Conservation (phyloP, 2,888 invertebrate genomes). For the Hypomecis punctinalis region DNA sequence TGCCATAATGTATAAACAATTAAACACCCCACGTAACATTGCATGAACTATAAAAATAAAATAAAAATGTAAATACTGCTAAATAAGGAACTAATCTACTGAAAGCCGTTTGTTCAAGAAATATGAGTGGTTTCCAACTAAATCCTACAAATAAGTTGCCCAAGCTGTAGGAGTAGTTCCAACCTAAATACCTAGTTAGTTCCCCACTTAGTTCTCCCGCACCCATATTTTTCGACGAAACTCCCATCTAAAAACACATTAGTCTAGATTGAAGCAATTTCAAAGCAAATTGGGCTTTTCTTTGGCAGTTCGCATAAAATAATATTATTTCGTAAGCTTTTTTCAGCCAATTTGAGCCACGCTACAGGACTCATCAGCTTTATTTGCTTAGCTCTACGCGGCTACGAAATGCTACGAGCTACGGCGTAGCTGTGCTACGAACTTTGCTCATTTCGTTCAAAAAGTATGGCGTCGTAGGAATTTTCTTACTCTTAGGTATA, state of each 20-base stretch:
- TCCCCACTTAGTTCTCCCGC: not conserved
- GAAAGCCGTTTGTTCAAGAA: no score
- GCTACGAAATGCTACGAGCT: conserved; percentile 38
- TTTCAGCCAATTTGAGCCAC: conserved; percentile 31
- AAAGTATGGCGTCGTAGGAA: not conserved
- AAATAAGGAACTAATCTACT: no score
- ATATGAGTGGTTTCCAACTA: no score
- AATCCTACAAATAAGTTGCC: no score
- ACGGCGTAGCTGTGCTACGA: conserved; percentile 29
- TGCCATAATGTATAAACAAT: no score
- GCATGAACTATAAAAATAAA: no score
- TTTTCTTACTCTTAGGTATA: no score
- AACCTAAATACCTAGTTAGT: no score
- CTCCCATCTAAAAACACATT: conserved; percentile 19
- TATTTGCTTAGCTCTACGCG: conserved; percentile 27
- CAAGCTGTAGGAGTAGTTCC: no score
- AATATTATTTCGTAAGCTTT: conserved; percentile 27
- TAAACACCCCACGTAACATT: no score
- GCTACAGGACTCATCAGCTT: conserved; percentile 31
- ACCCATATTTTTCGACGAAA: not conserved
- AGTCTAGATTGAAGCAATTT: conserved; percentile 31
- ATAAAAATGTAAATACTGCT: no score
- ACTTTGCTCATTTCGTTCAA: conserved; percentile 12
- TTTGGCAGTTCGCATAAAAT: conserved; percentile 28
- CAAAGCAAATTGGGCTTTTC: conserved; percentile 23